Evolutionary conservation across 1,140 invertebrate genomes (phyloP).

Genomic region (Brachionus plicatilis): DNA sequence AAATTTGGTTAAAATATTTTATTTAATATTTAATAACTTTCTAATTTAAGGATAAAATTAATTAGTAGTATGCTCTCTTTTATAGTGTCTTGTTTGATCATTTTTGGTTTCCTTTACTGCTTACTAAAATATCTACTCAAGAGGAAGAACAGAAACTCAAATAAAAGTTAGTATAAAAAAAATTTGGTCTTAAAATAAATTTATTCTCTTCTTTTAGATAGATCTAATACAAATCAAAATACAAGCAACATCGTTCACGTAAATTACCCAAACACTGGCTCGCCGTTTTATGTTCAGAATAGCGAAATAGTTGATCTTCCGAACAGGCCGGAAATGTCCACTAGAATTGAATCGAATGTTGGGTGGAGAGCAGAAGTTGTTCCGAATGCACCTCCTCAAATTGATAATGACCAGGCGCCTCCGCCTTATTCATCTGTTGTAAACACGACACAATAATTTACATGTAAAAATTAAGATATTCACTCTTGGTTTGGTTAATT

Average conservation of each 20-base stretch:
- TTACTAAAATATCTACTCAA: slow-evolving; percentile 1
- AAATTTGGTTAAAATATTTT: background rate
- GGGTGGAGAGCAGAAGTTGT: background rate
- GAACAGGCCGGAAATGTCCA: background rate
- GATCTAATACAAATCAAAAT: background rate
- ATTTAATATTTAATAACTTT: background rate
- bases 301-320: background rate
- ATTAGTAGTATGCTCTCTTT: slow-evolving; percentile 4
- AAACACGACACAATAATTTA: background rate
- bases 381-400: background rate
- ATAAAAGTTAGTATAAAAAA: background rate
- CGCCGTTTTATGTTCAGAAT: slow-evolving; percentile 13
- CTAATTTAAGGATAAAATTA: background rate
- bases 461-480: background rate
- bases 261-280: background rate
- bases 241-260: background rate
- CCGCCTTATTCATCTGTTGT: slow-evolving; percentile 18
- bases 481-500: background rate
- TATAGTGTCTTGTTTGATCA: background rate
- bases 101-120: slow-evolving; percentile 1
- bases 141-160: background rate
- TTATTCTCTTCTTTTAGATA: background rate
- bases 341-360: background rate
- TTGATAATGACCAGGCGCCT: background rate
- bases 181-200: background rate